Conservation (phyloP, 2,113 vertebrate species). For the Lota lota region DNA sequence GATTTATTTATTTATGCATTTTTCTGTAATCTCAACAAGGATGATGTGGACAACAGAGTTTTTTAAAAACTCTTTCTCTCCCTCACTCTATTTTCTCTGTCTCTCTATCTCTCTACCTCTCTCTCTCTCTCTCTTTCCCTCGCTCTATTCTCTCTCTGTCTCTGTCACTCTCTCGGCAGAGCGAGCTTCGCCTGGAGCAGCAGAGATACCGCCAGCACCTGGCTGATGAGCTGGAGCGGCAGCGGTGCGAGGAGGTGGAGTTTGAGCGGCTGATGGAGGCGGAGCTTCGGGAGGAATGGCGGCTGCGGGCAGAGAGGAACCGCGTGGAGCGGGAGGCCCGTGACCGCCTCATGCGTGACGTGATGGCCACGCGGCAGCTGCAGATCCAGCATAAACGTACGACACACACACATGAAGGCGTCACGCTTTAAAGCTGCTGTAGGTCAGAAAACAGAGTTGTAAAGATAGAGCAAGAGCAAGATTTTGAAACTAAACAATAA, state of each 20-base stretch:
- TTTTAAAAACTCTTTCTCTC: too few relatives aligned
- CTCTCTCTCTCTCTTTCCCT: neutral
- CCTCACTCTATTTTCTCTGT: neutral
- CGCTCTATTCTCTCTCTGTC: neutral
- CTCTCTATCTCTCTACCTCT: neutral
- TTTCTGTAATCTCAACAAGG: too few relatives aligned
- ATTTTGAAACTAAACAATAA: neutral
- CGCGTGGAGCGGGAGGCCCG: conserved; percentile 70
- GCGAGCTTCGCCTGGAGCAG: conserved; percentile 74
- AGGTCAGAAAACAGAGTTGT: too few relatives aligned
- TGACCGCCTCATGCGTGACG: conserved; percentile 75
- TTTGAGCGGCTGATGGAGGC: conserved; percentile 69
- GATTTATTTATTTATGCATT: too few relatives aligned
- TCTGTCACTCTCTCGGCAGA: conserved; percentile 55
- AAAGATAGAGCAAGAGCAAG: too few relatives aligned
- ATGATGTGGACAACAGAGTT: too few relatives aligned
- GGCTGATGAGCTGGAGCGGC: conserved; percentile 67
- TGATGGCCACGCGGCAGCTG: conserved; percentile 71
- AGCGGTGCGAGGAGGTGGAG: conserved; percentile 73
- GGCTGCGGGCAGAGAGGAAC: conserved; percentile 58
- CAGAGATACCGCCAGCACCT: conserved; percentile 76
- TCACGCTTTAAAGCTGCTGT: too few relatives aligned
- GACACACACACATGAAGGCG: conserved; percentile 21
- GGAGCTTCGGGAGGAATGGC: conserved; percentile 68
- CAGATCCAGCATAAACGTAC: conserved; percentile 87